Evolutionary conservation across 2,888 invertebrate species (phyloP).

Genomic region (Amphiduros pacificus): DNA sequence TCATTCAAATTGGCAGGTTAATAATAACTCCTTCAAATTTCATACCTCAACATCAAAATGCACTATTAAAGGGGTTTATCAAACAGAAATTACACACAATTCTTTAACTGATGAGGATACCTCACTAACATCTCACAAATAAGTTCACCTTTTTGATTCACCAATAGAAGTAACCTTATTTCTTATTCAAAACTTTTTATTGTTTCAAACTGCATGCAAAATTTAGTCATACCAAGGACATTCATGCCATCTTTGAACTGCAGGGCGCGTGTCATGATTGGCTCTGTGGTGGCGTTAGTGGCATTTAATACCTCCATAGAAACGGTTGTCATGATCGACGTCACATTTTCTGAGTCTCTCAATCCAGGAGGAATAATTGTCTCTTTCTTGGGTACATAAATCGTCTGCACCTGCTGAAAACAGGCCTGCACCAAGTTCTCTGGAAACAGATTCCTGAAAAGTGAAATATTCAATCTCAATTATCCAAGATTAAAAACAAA

Average conservation of each 20-base stretch:
- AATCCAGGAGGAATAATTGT: background rate
- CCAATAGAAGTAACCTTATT: no score
- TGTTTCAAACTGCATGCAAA: no score
- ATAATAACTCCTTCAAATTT: no score
- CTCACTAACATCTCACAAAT: no score
- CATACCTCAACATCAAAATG: no score
- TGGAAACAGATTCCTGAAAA: conserved; percentile 66
- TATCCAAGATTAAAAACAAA: no score
- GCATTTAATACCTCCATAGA: conserved; percentile 8
- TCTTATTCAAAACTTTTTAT: no score
- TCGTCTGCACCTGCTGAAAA: conserved; percentile 66
- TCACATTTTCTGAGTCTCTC: conserved; percentile 1
- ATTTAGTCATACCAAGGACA: conserved; percentile 69
- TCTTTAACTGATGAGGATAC: no score
- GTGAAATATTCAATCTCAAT: background rate
- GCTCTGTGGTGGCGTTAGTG: conserved; percentile 13
- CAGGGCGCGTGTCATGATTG: conserved; percentile 20
- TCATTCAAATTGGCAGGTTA: no score
- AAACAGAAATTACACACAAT: no score
- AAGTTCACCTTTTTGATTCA: no score
- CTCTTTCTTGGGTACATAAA: conserved; percentile 49
- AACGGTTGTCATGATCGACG: conserved; percentile 1
- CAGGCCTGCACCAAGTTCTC: conserved; percentile 68
- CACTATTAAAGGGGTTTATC: no score
- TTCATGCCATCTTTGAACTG: conserved; percentile 66